phyloP scores from a whole-genome alignment of 2,113 vertebrate species.

The Aspiorhynchus laticeps region DNA sequence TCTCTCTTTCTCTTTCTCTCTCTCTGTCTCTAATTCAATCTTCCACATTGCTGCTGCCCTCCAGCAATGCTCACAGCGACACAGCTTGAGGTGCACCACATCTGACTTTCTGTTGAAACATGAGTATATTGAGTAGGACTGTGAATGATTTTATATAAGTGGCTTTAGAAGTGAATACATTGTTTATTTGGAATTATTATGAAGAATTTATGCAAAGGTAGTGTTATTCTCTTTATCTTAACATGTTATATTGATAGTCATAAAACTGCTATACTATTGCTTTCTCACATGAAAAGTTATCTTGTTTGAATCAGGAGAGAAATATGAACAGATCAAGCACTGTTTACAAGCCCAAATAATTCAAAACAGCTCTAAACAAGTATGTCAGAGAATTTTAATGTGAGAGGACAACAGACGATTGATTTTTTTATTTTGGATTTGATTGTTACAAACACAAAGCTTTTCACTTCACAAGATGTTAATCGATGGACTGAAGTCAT shows the following conservation, averaged over 20 bases:
- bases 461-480: too few species aligned
- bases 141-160: neutral
- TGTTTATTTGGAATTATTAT: neutral
- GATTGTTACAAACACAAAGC: too few species aligned
- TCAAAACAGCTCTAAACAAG: neutral
- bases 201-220: neutral
- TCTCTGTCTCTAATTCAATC: neutral
- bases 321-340: neutral
- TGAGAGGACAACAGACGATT: neutral
- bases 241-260: neutral
- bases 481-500: too few species aligned
- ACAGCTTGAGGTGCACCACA: neutral
- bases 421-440: too few species aligned
- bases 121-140: neutral
- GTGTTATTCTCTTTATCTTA: neutral
- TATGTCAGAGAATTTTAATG: neutral
- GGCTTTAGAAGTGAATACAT: neutral
- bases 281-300: neutral
- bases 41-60: constrained; percentile 11
- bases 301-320: neutral
- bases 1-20: neutral
- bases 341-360: too few species aligned
- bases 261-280: neutral
- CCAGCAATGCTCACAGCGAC: constrained; percentile 10
- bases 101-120: neutral